Conservation (phyloP, 2,888 invertebrate genomes). For the Aphodius sticticus region DNA sequence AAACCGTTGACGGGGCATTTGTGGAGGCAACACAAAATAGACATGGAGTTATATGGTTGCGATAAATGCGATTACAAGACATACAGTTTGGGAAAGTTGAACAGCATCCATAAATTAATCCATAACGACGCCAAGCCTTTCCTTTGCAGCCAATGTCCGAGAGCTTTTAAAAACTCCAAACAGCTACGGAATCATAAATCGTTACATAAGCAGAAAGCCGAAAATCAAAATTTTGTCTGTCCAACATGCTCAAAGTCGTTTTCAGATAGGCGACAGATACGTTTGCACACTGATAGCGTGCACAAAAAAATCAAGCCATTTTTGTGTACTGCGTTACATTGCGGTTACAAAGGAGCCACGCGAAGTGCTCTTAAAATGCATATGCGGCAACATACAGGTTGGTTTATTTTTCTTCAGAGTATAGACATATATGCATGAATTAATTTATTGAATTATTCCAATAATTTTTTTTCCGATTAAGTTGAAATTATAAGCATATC, state of each 20-base stretch:
- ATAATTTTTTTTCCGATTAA: too few relatives aligned
- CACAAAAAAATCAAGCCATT: constrained; percentile 74
- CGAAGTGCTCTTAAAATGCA: constrained; percentile 73
- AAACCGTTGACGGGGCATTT: constrained; percentile 78
- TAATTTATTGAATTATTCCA: not conserved
- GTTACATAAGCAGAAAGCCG: constrained; percentile 63
- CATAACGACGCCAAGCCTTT: constrained; percentile 72
- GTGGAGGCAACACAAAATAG: constrained; percentile 79
- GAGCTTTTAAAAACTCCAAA: constrained; percentile 80
- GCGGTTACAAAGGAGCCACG: constrained; percentile 72
- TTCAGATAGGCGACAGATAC: constrained; percentile 32
- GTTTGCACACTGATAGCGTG: constrained; percentile 61
- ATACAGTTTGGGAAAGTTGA: constrained; percentile 72
- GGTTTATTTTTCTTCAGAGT: constrained; percentile 46
- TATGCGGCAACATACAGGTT: constrained; percentile 74
- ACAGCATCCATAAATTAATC: constrained; percentile 78
- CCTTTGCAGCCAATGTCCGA: constrained; percentile 73
- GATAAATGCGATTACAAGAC: constrained; percentile 79
- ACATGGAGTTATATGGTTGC: constrained; percentile 82
- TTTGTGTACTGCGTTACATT: constrained; percentile 58
- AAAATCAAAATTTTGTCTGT: constrained; percentile 59
- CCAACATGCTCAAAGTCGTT: constrained; percentile 72
- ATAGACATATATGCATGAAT: not conserved
- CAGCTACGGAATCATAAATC: constrained; percentile 81
- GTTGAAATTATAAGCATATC: too few relatives aligned